A percentile compares a stretch with the other conserved stretches of the same genome.
Evolutionary conservation across 2,113 vertebrate genomes (phyloP).

Genomic region (Toxotes jaculatrix): DNA sequence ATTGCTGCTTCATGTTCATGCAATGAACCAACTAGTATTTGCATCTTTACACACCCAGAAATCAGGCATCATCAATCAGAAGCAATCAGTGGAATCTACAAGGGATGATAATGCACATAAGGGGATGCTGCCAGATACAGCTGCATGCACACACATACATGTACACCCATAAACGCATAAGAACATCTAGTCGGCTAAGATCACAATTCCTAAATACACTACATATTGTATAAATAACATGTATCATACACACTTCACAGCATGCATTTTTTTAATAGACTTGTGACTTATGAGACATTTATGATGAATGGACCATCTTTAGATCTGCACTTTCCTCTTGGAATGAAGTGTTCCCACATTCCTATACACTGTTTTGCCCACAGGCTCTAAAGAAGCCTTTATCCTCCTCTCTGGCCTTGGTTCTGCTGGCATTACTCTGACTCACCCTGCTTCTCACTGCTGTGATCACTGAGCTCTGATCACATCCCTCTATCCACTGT

Average conservation of each 20-base stretch:
- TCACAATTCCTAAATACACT: background rate
- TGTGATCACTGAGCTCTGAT: constrained; percentile 48
- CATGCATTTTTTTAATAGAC: background rate
- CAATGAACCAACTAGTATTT: background rate
- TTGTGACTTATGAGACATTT: background rate
- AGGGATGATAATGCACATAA: background rate
- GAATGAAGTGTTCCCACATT: constrained; percentile 10
- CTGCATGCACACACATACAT: background rate
- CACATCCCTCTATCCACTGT: constrained; percentile 17
- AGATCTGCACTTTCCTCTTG: background rate
- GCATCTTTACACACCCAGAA: background rate
- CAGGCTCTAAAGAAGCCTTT: constrained; percentile 28
- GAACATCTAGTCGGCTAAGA: constrained; percentile 3
- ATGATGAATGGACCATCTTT: constrained; percentile 17
- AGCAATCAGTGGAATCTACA: background rate
- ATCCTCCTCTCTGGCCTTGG: constrained; percentile 26
- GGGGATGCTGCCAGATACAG: background rate
- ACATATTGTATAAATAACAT: background rate
- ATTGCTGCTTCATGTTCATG: constrained; percentile 2
- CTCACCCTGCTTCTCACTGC: constrained; percentile 38
- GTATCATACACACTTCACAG: constrained; percentile 15
- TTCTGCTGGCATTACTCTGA: constrained; percentile 42
- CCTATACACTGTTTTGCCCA: constrained; percentile 15
- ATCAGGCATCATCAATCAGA: no score
- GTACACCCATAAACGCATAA: background rate